These are phyloP conservation scores for Nymphalis io DNA, from an alignment of 1,140 invertebrate genomes.

Conservation along the genomic window DNA sequence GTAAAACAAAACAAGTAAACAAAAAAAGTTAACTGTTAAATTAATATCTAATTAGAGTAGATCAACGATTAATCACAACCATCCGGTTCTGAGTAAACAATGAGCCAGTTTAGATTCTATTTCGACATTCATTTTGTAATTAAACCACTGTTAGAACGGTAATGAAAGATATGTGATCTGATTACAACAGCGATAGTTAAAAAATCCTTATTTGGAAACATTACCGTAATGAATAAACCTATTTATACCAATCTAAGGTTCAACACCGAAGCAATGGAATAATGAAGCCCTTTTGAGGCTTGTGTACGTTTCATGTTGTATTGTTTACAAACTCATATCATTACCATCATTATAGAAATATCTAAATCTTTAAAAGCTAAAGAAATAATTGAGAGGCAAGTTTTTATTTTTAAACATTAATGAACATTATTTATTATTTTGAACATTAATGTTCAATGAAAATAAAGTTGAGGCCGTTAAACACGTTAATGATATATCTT, in stretches of 20 bases:
- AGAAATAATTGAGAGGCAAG: too few species aligned
- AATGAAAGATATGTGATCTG: conserved; percentile 33
- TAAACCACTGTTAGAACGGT: conserved; percentile 45
- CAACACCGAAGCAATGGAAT: not conserved
- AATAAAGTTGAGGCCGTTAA: too few species aligned
- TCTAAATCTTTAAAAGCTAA: too few species aligned
- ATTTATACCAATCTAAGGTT: not conserved
- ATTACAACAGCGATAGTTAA: conserved; percentile 39
- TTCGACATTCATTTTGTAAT: conserved; percentile 62
- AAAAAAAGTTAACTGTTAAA: conserved; percentile 2
- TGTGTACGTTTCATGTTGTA: not conserved
- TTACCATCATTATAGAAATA: not conserved
- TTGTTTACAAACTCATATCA: not conserved
- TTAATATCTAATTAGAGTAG: conserved; percentile 42
- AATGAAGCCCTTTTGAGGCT: conserved; percentile 3
- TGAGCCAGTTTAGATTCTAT: conserved; percentile 52
- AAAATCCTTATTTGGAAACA: conserved; percentile 26
- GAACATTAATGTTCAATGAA: too few species aligned
- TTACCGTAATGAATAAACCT: conserved; percentile 5
- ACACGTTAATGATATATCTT: too few species aligned
- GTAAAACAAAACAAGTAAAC: too few species aligned
- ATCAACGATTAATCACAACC: conserved; percentile 60
- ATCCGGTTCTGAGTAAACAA: conserved; percentile 54
- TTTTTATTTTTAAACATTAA: too few species aligned
- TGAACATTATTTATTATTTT: too few species aligned